Percentiles rank a stretch among this genome's conserved stretches.
phyloP scores from a whole-genome alignment of 2,888 invertebrate genomes.

The Lampropteryx suffumata region DNA sequence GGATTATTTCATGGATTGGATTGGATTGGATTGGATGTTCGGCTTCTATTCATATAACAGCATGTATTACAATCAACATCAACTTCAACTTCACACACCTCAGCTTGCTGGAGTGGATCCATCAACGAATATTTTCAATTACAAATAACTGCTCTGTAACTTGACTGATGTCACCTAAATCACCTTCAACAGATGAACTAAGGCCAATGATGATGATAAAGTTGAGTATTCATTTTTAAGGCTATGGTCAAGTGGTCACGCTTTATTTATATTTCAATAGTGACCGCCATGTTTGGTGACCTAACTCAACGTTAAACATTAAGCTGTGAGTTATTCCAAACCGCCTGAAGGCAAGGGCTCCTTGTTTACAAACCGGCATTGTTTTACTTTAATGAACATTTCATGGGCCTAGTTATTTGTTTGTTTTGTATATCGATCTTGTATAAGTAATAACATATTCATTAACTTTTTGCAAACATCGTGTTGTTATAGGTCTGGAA shows the following conservation, averaged over 20 bases:
- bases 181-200: too few relatives aligned
- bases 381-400: constrained; percentile 63
- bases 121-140: too few relatives aligned
- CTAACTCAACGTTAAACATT: constrained; percentile 53
- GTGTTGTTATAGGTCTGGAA: constrained; percentile 11
- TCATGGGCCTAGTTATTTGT: constrained; percentile 49
- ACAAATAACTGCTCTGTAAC: too few relatives aligned
- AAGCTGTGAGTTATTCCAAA: constrained; percentile 54
- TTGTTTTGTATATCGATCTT: constrained; percentile 50
- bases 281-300: constrained; percentile 33
- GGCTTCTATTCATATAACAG: too few relatives aligned
- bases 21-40: too few relatives aligned
- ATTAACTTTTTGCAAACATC: constrained; percentile 25
- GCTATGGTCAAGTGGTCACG: background rate
- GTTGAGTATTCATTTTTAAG: too few relatives aligned
- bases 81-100: too few relatives aligned
- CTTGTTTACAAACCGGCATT: constrained; percentile 56
- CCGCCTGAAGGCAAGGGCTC: constrained; percentile 54
- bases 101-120: too few relatives aligned
- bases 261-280: constrained; percentile 27
- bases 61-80: too few relatives aligned
- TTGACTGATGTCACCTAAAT: too few relatives aligned
- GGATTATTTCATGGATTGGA: too few relatives aligned
- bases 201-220: too few relatives aligned
- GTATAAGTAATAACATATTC: constrained; percentile 19